Evolutionary conservation across 2,888 invertebrate genomes (phyloP).

Genomic region (Netelia fuscicornis): DNA sequence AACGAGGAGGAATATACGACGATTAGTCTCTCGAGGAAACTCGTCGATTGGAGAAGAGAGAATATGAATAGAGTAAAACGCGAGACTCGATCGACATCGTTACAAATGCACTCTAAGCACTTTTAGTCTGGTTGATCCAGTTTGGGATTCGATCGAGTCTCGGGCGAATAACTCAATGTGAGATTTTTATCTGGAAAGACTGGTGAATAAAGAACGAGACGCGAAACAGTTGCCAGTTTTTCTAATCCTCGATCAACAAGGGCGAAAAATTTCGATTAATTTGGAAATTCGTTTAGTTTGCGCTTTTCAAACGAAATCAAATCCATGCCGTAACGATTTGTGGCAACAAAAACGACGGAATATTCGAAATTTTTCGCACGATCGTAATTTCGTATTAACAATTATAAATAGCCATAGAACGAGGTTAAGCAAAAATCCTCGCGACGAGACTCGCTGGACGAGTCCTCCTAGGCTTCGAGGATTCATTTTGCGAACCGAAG

Average conservation of each 20-base stretch:
- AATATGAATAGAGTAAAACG: conserved; percentile 46
- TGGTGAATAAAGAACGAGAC: not conserved
- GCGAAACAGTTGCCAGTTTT: conserved; percentile 15
- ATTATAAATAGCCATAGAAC: conserved; percentile 46
- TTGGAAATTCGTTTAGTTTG: not conserved
- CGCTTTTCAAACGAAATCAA: not conserved
- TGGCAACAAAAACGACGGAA: conserved; percentile 43
- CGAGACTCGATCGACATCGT: conserved; percentile 79
- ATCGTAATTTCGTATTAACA: conserved; percentile 66
- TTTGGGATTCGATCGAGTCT: conserved; percentile 80
- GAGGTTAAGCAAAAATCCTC: conserved; percentile 62
- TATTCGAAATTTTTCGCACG: conserved; percentile 65
- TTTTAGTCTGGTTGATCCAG: conserved; percentile 82
- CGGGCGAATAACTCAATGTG: conserved; percentile 56
- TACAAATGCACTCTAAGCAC: conserved; percentile 61
- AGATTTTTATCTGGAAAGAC: conserved; percentile 37
- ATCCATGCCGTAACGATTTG: conserved; percentile 41
- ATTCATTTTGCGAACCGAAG: conserved; percentile 47
- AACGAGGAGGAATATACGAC: conserved; percentile 33
- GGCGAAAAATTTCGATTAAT: conserved; percentile 55
- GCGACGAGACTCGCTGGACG: conserved; percentile 80
- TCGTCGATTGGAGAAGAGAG: conserved; percentile 46
- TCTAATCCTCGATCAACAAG: conserved; percentile 55
- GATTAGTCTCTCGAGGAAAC: conserved; percentile 33
- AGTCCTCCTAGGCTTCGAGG: conserved; percentile 68